A percentile compares a stretch with the other conserved stretches of the same genome.
These are phyloP conservation scores for Plumapathes pennacea DNA, from an alignment of 92 coral and sea anemone species.

Conservation along the genomic window DNA sequence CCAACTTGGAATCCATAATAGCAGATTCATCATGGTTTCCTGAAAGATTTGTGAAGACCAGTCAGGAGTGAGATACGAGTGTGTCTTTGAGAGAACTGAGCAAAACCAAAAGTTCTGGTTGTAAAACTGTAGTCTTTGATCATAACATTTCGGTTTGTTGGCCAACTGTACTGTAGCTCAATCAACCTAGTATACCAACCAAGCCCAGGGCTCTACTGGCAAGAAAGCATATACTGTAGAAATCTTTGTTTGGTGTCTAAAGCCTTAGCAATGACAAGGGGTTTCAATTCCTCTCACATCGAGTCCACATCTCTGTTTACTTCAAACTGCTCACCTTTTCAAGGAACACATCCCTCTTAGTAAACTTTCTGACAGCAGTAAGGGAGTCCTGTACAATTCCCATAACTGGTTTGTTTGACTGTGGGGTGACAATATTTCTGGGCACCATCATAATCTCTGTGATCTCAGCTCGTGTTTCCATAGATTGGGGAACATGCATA, in stretches of 20 bases:
- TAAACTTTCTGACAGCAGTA: slow-evolving; percentile 93
- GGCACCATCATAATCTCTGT: slow-evolving; percentile 99
- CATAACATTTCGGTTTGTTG: too few relatives aligned
- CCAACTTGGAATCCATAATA: slow-evolving; percentile 98
- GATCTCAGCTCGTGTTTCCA: slow-evolving; percentile 95
- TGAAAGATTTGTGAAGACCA: slow-evolving; percentile 1
- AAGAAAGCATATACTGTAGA: too few relatives aligned
- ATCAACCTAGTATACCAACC: too few relatives aligned
- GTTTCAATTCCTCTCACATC: too few relatives aligned
- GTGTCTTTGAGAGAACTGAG: too few relatives aligned
- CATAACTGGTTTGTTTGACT: slow-evolving; percentile 98
- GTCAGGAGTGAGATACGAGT: background rate
- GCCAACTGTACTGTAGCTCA: too few relatives aligned
- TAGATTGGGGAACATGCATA: slow-evolving; percentile 95
- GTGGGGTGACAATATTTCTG: slow-evolving; percentile 91
- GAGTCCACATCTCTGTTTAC: background rate
- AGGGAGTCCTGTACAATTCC: slow-evolving; percentile 99
- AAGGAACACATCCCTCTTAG: slow-evolving; percentile 92
- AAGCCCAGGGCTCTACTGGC: too few relatives aligned
- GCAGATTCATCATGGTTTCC: slow-evolving; percentile 93
- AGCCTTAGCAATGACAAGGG: too few relatives aligned
- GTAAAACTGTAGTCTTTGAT: too few relatives aligned
- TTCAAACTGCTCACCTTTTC: slow-evolving; percentile 70
- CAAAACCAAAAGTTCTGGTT: too few relatives aligned
- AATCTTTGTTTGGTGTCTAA: too few relatives aligned